Conservation (phyloP, 2,888 invertebrate species). For the Hofmannophila pseudospretella region DNA sequence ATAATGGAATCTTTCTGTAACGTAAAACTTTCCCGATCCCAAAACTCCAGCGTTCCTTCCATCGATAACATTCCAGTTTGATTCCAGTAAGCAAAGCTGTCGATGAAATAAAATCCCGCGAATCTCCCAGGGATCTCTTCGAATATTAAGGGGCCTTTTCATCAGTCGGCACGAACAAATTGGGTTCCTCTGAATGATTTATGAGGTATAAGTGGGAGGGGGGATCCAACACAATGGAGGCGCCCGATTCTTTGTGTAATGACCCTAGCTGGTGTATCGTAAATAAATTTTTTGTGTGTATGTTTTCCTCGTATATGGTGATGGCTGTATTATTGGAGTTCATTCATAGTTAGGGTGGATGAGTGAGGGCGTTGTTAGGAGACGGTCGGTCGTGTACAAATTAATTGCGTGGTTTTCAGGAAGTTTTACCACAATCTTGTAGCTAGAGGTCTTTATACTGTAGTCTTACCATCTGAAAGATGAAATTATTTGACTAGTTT, state of each 20-base stretch:
- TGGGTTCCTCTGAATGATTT: constrained; percentile 50
- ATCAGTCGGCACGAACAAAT: constrained; percentile 46
- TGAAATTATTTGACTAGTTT: no score
- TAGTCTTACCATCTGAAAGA: no score
- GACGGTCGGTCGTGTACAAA: background rate
- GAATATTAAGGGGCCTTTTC: constrained; percentile 44
- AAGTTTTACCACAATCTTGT: no score
- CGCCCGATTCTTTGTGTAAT: constrained; percentile 12
- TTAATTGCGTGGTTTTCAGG: no score
- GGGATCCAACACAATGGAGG: constrained; percentile 24
- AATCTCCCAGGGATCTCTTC: constrained; percentile 26
- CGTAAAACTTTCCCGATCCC: no score
- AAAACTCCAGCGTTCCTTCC: background rate
- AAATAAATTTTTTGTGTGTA: constrained; percentile 2
- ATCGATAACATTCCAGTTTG: background rate
- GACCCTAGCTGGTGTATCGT: constrained; percentile 23
- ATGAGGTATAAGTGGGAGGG: constrained; percentile 39
- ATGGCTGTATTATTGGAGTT: constrained; percentile 1
- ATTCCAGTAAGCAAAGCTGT: constrained; percentile 15
- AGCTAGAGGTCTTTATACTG: no score
- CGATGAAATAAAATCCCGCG: constrained; percentile 30
- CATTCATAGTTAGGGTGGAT: background rate
- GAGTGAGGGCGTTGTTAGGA: background rate
- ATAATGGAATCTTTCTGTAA: no score
- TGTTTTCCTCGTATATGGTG: constrained; percentile 1